Percentiles rank a stretch among this genome's conserved stretches.
These are phyloP conservation scores for Thaumetopoea pityocampa DNA, from an alignment of 1,140 invertebrate species.

Conservation along the genomic window DNA sequence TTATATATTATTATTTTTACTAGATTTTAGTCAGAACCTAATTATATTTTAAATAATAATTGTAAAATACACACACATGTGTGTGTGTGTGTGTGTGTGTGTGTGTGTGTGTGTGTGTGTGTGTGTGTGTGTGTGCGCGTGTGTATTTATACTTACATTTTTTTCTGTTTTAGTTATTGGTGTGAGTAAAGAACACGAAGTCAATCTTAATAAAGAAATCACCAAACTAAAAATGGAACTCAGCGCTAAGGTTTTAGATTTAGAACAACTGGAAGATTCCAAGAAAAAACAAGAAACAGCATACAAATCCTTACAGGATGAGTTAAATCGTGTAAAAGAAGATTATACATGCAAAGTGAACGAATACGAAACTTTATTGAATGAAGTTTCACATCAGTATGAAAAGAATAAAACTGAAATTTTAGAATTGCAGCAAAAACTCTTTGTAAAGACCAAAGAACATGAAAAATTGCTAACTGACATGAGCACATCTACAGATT, in stretches of 20 bases:
- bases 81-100: no score
- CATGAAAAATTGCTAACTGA: conserved; percentile 56
- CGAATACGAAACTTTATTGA: conserved; percentile 65
- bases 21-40: no score
- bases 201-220: conserved; percentile 73
- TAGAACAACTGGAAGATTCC: conserved; percentile 66
- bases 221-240: conserved; percentile 77
- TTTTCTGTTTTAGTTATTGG: conserved; percentile 58
- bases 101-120: no score
- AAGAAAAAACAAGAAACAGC: conserved; percentile 72
- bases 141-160: no score
- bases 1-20: conserved; percentile 10
- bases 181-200: conserved; percentile 68
- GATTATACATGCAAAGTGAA: conserved; percentile 60
- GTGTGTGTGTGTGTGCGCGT: no score
- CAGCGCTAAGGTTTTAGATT: conserved; percentile 73
- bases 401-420: conserved; percentile 65
- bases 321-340: conserved; percentile 55
- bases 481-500: conserved; percentile 34
- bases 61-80: no score
- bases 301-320: conserved; percentile 58
- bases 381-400: conserved; percentile 61
- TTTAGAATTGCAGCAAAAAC: conserved; percentile 55
- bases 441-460: conserved; percentile 59
- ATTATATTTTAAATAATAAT: no score